Percentiles rank a stretch among this genome's conserved stretches.
Conservation (phyloP, 2,888 invertebrate species). For the Apamea sordens region DNA sequence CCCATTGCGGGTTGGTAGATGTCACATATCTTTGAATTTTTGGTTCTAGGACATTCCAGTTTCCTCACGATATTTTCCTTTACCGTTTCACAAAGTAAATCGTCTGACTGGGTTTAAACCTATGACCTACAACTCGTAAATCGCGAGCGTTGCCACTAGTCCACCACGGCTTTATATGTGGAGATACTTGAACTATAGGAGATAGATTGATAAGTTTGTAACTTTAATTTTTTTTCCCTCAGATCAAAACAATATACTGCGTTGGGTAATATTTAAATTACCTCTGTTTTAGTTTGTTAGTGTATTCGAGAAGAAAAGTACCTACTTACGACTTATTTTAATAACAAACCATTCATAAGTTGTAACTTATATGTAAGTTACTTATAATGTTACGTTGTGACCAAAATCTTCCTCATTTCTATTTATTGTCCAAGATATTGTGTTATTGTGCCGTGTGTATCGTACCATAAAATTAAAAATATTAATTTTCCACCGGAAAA, state of each 20-base stretch:
- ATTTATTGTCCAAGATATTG: conserved; percentile 35
- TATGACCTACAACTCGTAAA: too few species aligned
- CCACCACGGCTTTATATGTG: neutral
- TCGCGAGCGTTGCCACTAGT: neutral
- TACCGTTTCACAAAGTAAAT: neutral
- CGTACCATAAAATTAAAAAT: conserved; percentile 67
- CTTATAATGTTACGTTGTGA: neutral
- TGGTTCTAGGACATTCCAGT: neutral
- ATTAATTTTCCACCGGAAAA: conserved; percentile 67
- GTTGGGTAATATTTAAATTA: neutral
- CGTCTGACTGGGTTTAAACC: neutral
- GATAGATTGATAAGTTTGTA: neutral
- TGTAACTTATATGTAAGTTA: neutral
- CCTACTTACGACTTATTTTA: neutral
- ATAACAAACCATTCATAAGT: neutral
- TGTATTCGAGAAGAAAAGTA: neutral
- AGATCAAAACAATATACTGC: neutral
- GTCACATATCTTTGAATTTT: neutral
- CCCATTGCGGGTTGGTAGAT: neutral
- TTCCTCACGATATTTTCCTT: neutral
- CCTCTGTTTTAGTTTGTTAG: neutral
- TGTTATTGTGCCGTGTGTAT: conserved; percentile 51
- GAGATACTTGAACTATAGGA: neutral
- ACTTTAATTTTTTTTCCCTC: neutral
- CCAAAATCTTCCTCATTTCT: conserved; percentile 5